These are phyloP conservation scores for Saguinus midas DNA, from an alignment of 2,113 vertebrate species.

Conservation along the genomic window DNA sequence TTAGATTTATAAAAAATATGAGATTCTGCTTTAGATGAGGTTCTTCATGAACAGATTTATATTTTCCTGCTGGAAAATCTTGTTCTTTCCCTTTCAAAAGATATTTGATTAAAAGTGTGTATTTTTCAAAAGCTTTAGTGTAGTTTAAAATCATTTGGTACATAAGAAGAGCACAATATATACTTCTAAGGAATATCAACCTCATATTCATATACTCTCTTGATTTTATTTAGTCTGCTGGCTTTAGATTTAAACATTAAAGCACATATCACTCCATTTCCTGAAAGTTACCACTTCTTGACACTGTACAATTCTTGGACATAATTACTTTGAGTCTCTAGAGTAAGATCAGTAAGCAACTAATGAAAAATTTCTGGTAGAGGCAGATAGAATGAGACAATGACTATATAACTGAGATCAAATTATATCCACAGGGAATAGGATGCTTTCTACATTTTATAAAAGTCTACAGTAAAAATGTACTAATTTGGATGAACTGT, in stretches of 20 bases:
- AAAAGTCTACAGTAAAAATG: slow-evolving; percentile 65
- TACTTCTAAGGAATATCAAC: neutral
- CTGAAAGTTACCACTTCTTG: slow-evolving; percentile 74
- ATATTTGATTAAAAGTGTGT: neutral
- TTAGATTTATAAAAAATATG: neutral
- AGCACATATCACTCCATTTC: slow-evolving; percentile 53
- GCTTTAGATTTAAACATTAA: slow-evolving; percentile 66
- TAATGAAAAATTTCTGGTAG: slow-evolving; percentile 85
- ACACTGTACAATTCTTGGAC: slow-evolving; percentile 72
- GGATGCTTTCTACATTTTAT: slow-evolving; percentile 11
- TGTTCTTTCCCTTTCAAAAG: neutral
- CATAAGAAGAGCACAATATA: neutral
- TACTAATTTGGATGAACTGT: slow-evolving; percentile 52
- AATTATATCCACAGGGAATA: slow-evolving; percentile 78
- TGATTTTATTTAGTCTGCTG: slow-evolving; percentile 42
- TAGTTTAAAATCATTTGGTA: neutral
- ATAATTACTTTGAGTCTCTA: slow-evolving; percentile 81
- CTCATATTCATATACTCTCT: neutral
- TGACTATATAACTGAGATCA: slow-evolving; percentile 81
- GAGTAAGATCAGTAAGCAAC: slow-evolving; percentile 83
- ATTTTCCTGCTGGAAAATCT: neutral
- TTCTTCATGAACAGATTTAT: neutral
- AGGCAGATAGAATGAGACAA: slow-evolving; percentile 80
- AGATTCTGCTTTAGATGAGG: neutral
- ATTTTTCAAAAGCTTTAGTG: neutral